Percentiles rank a stretch among this genome's conserved stretches.
phyloP scores from a whole-genome alignment of 2,113 vertebrate species.

The Phoenicopterus ruber region DNA sequence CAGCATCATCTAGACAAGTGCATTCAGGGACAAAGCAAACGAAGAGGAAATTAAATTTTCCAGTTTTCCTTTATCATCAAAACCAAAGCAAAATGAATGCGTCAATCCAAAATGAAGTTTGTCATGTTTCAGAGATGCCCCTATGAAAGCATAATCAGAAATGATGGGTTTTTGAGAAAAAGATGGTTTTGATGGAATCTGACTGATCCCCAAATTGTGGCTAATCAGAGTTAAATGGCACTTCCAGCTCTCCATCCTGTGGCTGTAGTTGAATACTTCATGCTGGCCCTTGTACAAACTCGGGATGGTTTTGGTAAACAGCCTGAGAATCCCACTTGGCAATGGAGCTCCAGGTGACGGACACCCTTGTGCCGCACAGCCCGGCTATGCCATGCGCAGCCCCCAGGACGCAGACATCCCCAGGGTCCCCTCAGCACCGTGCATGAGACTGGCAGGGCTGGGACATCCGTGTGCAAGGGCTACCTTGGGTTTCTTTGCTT shows the following conservation, averaged over 20 bases:
- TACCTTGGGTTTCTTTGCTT: background rate
- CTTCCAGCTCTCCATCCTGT: background rate
- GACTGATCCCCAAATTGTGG: background rate
- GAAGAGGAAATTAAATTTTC: conserved; percentile 30
- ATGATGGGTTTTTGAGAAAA: background rate
- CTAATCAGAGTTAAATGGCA: background rate
- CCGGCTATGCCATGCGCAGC: no score
- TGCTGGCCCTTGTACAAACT: background rate
- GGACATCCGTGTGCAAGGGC: background rate
- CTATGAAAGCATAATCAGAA: background rate
- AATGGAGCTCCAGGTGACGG: accelerated
- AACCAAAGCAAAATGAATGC: background rate
- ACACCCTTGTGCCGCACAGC: no score
- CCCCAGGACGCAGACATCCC: background rate
- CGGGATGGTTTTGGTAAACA: background rate
- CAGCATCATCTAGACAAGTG: background rate
- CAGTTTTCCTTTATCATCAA: background rate
- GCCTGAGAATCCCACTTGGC: background rate
- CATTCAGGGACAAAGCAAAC: background rate
- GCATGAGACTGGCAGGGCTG: no score
- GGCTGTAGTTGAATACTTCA: background rate
- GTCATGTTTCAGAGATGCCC: background rate
- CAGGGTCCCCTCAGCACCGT: background rate
- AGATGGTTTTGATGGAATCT: background rate
- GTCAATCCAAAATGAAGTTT: background rate